Evolutionary conservation across 2,113 vertebrate species (phyloP).

Genomic region (Microcebus ravelobensis): DNA sequence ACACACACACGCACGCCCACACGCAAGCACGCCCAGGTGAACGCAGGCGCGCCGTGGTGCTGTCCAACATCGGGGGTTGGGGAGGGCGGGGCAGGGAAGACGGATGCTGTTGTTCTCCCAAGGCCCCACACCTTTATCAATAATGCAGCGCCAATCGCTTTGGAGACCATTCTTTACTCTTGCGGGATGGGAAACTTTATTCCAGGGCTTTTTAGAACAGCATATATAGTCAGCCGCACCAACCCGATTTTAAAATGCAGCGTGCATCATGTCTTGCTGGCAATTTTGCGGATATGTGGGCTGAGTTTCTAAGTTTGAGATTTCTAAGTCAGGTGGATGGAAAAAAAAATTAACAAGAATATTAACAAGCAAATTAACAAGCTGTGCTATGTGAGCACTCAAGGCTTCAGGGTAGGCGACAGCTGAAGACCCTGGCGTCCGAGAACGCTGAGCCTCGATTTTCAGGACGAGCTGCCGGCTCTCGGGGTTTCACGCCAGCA

Average conservation of each 20-base stretch:
- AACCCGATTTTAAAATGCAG: conserved; percentile 32
- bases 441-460: background rate
- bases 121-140: conserved; percentile 74
- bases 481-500: background rate
- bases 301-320: background rate
- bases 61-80: conserved; percentile 23
- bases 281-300: background rate
- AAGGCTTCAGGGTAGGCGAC: background rate
- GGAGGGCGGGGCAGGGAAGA: conserved; percentile 35
- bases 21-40: conserved; percentile 71
- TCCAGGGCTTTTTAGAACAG: conserved; percentile 50
- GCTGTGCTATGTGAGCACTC: background rate
- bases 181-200: conserved; percentile 64
- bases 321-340: background rate
- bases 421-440: background rate
- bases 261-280: background rate
- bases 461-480: too few species aligned
- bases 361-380: too few species aligned
- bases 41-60: conserved; percentile 53
- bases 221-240: conserved; percentile 54
- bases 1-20: background rate
- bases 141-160: conserved; percentile 67
- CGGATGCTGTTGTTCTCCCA: conserved; percentile 62
- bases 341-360: background rate
- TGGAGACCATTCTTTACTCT: conserved; percentile 69